Evolutionary conservation across 2,888 invertebrate species (phyloP).

Genomic region (Carcina quercana): DNA sequence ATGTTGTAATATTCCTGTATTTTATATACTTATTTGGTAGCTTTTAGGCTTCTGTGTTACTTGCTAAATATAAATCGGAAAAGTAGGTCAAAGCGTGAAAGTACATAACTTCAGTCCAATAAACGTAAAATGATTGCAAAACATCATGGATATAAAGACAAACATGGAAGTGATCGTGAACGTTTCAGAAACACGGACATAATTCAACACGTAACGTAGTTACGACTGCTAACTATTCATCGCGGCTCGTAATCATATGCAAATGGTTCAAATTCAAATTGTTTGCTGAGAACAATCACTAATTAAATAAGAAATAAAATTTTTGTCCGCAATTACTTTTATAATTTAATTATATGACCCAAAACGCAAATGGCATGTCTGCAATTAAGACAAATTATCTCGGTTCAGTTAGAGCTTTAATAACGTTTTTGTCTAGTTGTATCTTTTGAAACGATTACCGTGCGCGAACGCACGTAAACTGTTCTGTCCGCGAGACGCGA

Average conservation of each 20-base stretch:
- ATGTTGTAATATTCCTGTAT: too few species aligned
- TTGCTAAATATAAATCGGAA: too few species aligned
- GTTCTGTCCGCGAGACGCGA: too few species aligned
- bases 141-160: too few species aligned
- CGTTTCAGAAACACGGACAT: background rate
- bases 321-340: slow-evolving; percentile 36
- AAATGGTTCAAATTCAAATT: slow-evolving; percentile 18
- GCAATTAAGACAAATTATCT: slow-evolving; percentile 41
- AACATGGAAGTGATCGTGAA: background rate
- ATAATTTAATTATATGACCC: slow-evolving; percentile 28
- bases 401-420: slow-evolving; percentile 23
- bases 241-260: slow-evolving; percentile 11
- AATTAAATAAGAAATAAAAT: slow-evolving; percentile 38
- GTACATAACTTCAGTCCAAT: too few species aligned
- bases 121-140: too few species aligned
- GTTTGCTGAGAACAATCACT: slow-evolving; percentile 25
- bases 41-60: too few species aligned
- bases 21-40: too few species aligned
- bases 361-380: slow-evolving; percentile 30
- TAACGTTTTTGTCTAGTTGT: background rate
- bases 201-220: background rate
- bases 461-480: too few species aligned
- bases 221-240: slow-evolving; percentile 2
- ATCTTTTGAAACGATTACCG: too few species aligned
- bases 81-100: too few species aligned